Evolutionary conservation across 2,888 invertebrate genomes (phyloP), one percentile per base, ranked within the genome.

Genomic region (Globia sparganii): DNA sequence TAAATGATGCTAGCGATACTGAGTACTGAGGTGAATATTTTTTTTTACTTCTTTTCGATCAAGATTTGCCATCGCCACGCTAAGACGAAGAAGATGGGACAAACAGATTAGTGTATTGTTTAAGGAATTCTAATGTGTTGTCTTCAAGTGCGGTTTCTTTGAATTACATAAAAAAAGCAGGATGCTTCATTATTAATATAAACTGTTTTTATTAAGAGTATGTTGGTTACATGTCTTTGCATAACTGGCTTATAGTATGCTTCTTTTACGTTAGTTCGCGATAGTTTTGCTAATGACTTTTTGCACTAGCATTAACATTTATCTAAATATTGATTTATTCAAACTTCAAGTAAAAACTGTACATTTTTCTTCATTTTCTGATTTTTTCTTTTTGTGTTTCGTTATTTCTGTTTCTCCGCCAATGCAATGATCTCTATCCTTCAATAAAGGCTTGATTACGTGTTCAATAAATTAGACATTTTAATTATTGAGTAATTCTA

Each of bases 61-160:
- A 65, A 40, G 5, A 4, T 37, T 37, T 25, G 8, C 37, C n/a
- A 40, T n/a, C 1, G 4, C 3, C 9, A 4, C 15, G 37, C 8
- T 65, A n/a, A 15, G 37, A 18, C 1, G 15, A 0, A 15, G 2
- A n/a, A n/a, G 2, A 40, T 65, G n/a, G 6, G 21, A 59, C 28
- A 25, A 31, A 40, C 11, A 58, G 46, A 61, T 59, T 58, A 68
- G 46, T 46, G 1, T 18, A 73, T 68, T 71, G 49, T 65, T 49
- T 58, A 37, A 43, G 25, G 18, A 25, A 61, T 34, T 34, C 21
- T 9, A 21, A 31, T 18, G 21, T n/a, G 15, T 59, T n/a, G n/a
- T 71, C 28, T 6, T 28, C 28, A 58, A 15, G 28, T 28, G 5
- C 28, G 3, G 28, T 15, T n/a, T 15, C 1, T 31, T 59, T 21